phyloP scores from a whole-genome alignment of 2,888 invertebrate genomes.

The Chymomyza caudatula region DNA sequence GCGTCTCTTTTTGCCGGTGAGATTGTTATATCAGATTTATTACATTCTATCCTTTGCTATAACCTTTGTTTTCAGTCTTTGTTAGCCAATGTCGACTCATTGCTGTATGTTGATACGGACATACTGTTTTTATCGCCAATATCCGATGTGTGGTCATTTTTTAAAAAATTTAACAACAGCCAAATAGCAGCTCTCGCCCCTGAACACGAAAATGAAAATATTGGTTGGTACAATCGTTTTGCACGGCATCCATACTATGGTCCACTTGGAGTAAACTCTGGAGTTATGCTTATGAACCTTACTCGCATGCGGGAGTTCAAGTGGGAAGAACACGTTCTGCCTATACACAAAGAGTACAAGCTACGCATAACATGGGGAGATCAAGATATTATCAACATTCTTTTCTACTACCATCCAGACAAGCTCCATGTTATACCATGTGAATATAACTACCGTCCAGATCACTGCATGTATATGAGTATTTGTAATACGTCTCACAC shows the following conservation, averaged over 20 bases:
- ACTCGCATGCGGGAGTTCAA: constrained; percentile 91
- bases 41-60: neutral
- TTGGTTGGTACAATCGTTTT: constrained; percentile 97
- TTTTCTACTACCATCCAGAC: constrained; percentile 89
- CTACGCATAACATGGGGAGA: constrained; percentile 97
- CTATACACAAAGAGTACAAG: constrained; percentile 91
- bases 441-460: constrained; percentile 93
- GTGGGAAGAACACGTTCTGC: constrained; percentile 91
- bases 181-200: constrained; percentile 93
- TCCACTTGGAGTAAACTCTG: constrained; percentile 90
- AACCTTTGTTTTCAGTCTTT: constrained; percentile 82
- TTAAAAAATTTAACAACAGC: constrained; percentile 87
- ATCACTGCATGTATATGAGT: constrained; percentile 97
- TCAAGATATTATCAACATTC: constrained; percentile 94
- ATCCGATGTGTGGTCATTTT: constrained; percentile 90
- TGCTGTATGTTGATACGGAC: constrained; percentile 96
- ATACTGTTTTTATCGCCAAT: constrained; percentile 91
- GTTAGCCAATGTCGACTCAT: constrained; percentile 87
- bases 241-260: constrained; percentile 97
- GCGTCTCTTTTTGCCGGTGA: constrained; percentile 93
- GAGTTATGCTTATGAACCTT: constrained; percentile 98
- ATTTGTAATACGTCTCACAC: constrained; percentile 82
- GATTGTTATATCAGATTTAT: constrained; percentile 60
- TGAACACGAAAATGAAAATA: constrained; percentile 94
- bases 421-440: constrained; percentile 89